phyloP scores from a whole-genome alignment of 2,888 invertebrate genomes.

The Nasonia oneida region DNA sequence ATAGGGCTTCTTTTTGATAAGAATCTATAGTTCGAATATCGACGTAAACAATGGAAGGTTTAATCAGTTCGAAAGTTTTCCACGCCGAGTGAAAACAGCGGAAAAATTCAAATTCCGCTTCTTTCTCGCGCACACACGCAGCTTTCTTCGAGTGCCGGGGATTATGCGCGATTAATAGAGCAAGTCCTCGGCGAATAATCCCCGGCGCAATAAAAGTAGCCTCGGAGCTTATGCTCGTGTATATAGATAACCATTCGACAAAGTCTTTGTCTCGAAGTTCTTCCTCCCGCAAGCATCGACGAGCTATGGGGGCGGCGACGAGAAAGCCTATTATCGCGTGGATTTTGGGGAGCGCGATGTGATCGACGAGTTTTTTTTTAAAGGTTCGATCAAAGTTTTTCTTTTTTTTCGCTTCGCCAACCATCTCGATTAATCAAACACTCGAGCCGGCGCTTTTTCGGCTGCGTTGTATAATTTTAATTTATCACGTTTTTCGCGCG shows the following conservation, averaged over 20 bases:
- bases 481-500: slow-evolving; percentile 26
- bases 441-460: not conserved
- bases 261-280: slow-evolving; percentile 17
- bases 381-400: slow-evolving; percentile 30
- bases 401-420: not conserved
- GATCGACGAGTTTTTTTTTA: slow-evolving; percentile 7
- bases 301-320: not conserved
- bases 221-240: not conserved
- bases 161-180: slow-evolving; percentile 57
- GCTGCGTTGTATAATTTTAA: slow-evolving; percentile 11
- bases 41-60: not conserved
- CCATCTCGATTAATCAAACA: slow-evolving; percentile 29
- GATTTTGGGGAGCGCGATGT: not conserved
- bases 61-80: not conserved
- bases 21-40: not conserved
- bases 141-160: not conserved
- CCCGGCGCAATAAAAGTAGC: slow-evolving; percentile 1
- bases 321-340: slow-evolving; percentile 2
- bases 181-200: slow-evolving; percentile 8
- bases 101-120: too few relatives aligned
- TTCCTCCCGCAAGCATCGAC: not conserved
- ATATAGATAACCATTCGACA: not conserved
- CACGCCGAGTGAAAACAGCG: not conserved
- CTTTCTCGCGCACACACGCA: too few relatives aligned
- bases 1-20: not conserved